These are phyloP conservation scores for Hirtodrosophila alboralis DNA, from an alignment of 2,888 invertebrate species.

Conservation along the genomic window DNA sequence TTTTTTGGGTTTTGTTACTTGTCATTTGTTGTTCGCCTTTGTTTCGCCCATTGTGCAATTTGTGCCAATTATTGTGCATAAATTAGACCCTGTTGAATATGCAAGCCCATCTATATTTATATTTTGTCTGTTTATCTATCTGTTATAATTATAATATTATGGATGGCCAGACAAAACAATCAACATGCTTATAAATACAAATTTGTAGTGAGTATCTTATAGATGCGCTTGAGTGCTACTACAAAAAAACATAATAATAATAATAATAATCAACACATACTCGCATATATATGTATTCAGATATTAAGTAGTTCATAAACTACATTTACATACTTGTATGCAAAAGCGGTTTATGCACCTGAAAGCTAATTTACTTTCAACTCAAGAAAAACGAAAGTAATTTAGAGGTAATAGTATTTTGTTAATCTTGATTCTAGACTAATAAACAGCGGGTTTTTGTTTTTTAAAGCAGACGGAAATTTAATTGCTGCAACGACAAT, in stretches of 20 bases:
- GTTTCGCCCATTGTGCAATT: conserved; percentile 64
- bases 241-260: too few species aligned
- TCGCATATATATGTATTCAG: too few species aligned
- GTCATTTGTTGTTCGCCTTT: conserved; percentile 24
- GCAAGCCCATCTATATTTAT: conserved; percentile 39
- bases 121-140: conserved; percentile 32
- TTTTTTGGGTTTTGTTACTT: conserved; percentile 23
- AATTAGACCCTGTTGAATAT: conserved; percentile 69
- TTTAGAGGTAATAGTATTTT: conserved; percentile 5
- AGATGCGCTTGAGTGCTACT: conserved; percentile 42
- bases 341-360: not conserved
- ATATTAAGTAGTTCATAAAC: too few species aligned
- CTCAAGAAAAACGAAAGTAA: conserved; percentile 17
- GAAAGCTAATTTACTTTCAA: conserved; percentile 29
- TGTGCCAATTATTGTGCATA: conserved; percentile 73
- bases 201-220: conserved; percentile 32
- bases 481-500: not conserved
- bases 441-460: too few species aligned
- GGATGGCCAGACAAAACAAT: conserved; percentile 23
- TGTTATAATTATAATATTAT: conserved; percentile 57
- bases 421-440: conserved; percentile 4
- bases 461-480: too few species aligned
- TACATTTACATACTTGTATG: not conserved
- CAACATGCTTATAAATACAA: too few species aligned
- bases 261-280: too few species aligned